Percentiles rank a stretch among this genome's conserved stretches.
These are phyloP conservation scores for Lycopodina hypogea DNA, from an alignment of 37 sponge, comb jelly and placozoan species.

Conservation along the genomic window DNA sequence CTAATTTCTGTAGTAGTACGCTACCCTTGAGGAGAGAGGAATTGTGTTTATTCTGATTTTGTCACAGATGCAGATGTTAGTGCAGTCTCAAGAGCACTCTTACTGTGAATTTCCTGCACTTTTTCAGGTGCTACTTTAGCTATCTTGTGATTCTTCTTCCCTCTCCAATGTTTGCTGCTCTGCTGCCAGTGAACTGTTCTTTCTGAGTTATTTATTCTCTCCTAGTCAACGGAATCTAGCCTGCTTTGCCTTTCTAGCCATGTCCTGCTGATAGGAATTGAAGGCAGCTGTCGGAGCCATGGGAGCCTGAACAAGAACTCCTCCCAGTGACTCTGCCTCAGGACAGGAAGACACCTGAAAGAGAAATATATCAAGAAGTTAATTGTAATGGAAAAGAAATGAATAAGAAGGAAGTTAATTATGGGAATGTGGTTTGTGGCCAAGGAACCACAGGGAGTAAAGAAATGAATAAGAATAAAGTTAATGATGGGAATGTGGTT, in stretches of 20 bases:
- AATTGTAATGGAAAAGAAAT: too few relatives aligned
- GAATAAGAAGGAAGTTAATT: too few relatives aligned
- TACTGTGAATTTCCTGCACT: background rate
- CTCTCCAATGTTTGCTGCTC: conserved; percentile 6
- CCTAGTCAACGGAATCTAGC: background rate
- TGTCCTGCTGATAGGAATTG: conserved; percentile 40
- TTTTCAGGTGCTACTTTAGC: background rate
- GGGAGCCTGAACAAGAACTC: too few relatives aligned
- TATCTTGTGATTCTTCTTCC: background rate
- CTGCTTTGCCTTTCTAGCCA: conserved; percentile 1
- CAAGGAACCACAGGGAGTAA: too few relatives aligned
- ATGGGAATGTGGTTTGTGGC: too few relatives aligned
- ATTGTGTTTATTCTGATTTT: conserved; percentile 46
- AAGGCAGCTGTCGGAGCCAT: too few relatives aligned
- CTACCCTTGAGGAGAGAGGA: conserved; percentile 63
- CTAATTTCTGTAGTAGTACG: conserved; percentile 71
- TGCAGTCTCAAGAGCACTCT: background rate
- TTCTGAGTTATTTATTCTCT: background rate
- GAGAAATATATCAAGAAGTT: too few relatives aligned
- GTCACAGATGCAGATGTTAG: background rate
- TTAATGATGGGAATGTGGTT: too few relatives aligned
- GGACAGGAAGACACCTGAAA: too few relatives aligned
- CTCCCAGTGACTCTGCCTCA: too few relatives aligned
- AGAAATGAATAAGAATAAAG: too few relatives aligned
- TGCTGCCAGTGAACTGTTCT: conserved; percentile 1